Percentiles rank a stretch among this genome's conserved stretches.
Evolutionary conservation across 2,797 vertebrate species (phyloP).

Genomic region (Eupleurogrammus muticus): DNA sequence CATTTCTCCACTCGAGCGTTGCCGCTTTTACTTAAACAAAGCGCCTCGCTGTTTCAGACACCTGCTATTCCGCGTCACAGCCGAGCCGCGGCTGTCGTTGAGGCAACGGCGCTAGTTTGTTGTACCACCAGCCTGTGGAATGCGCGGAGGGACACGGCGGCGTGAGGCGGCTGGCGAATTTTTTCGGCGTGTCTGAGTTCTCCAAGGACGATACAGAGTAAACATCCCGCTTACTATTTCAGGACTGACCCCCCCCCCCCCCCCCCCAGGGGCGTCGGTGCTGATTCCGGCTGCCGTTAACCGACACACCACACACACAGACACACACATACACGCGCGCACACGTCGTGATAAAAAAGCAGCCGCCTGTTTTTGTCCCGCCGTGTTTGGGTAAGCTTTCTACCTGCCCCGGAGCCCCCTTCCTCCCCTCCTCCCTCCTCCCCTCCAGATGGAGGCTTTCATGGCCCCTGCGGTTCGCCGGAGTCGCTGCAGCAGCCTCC

Average conservation of each 20-base stretch:
- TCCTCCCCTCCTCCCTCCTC: too few species aligned
- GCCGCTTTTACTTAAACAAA: too few species aligned
- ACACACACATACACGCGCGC: neutral
- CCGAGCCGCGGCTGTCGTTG: conserved; percentile 12
- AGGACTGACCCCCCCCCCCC: conserved; percentile 35
- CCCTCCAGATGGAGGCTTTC: conserved; percentile 55
- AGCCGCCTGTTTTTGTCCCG: conserved; percentile 30
- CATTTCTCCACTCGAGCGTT: neutral
- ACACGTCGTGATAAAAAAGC: conserved; percentile 25
- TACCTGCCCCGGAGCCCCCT: conserved; percentile 66
- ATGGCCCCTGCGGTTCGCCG: conserved; percentile 72
- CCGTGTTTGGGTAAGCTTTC: conserved; percentile 41
- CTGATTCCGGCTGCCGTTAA: conserved; percentile 53
- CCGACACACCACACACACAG: conserved; percentile 40
- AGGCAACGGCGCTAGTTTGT: conserved; percentile 79
- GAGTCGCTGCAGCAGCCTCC: conserved; percentile 56
- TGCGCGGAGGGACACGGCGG: conserved; percentile 85
- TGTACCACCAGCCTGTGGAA: conserved; percentile 88
- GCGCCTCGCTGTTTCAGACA: neutral
- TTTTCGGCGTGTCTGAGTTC: conserved; percentile 78
- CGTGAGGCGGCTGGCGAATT: conserved; percentile 72
- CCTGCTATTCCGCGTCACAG: neutral
- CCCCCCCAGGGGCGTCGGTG: conserved; percentile 15
- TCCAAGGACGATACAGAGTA: conserved; percentile 84
- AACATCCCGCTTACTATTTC: conserved; percentile 73